These are phyloP conservation scores for Branchipolynoe longqiensis DNA, from an alignment of 2,888 invertebrate genomes.

Conservation along the genomic window DNA sequence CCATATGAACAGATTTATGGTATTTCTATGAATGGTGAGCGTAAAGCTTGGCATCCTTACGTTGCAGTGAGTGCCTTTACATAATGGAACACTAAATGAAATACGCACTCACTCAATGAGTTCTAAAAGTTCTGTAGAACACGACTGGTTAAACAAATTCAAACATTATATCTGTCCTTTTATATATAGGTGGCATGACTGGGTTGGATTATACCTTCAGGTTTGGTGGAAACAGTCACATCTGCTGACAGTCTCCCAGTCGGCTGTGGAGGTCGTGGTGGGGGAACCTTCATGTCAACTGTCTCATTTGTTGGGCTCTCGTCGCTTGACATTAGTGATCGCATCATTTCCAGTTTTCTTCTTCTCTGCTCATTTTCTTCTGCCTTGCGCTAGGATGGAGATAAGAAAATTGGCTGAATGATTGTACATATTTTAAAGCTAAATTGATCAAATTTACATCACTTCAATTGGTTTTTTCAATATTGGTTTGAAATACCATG, in stretches of 20 bases:
- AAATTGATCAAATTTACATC: background rate
- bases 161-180: background rate
- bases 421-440: background rate
- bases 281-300: background rate
- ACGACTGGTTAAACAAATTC: no score
- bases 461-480: background rate
- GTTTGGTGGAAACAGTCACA: background rate
- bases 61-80: no score
- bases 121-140: no score
- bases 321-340: constrained; percentile 56
- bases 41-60: no score
- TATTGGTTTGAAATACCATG: background rate
- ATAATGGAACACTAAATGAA: no score
- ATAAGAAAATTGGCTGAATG: background rate
- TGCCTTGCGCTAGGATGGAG: constrained; percentile 43
- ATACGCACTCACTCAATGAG: no score
- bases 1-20: no score
- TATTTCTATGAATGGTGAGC: no score
- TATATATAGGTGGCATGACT: no score
- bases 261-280: constrained; percentile 12
- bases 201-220: no score
- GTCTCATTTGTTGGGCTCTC: constrained; percentile 16
- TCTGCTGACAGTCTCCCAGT: background rate
- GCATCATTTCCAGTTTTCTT: constrained; percentile 61
- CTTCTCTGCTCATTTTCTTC: constrained; percentile 60